Conservation (phyloP, 2,113 vertebrate species). For the Columba livia region DNA sequence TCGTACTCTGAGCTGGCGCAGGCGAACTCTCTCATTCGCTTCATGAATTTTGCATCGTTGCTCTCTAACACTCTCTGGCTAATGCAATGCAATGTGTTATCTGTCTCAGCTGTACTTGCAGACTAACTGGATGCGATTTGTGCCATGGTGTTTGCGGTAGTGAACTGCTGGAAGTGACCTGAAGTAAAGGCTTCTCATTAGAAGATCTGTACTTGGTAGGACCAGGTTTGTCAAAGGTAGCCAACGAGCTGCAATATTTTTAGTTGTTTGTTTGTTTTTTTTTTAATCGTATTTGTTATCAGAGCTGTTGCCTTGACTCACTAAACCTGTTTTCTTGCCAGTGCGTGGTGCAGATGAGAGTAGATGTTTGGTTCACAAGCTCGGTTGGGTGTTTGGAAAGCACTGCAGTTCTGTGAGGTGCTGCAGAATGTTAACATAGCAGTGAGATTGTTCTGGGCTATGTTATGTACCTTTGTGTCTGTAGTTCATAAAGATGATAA, state of each 20-base stretch:
- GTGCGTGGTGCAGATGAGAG: neutral
- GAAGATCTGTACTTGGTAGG: neutral
- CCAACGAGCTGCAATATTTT: neutral
- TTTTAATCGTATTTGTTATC: neutral
- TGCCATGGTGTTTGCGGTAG: neutral
- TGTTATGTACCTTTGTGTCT: neutral
- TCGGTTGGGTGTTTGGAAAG: neutral
- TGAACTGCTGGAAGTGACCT: neutral
- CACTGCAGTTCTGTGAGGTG: rapidly evolving
- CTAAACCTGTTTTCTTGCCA: neutral
- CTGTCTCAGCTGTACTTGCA: neutral
- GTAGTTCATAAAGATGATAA: neutral
- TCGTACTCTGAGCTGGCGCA: rapidly evolving
- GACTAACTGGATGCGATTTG: neutral
- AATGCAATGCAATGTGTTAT: rapidly evolving
- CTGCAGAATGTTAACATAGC: rapidly evolving
- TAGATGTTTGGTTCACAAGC: neutral
- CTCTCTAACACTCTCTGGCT: neutral
- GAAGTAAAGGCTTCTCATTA: neutral
- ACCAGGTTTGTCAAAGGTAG: neutral
- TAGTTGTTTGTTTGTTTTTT: neutral
- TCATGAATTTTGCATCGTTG: neutral
- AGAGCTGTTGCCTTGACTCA: neutral
- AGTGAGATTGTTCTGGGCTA: neutral
- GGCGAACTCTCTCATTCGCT: rapidly evolving